phyloP scores from a whole-genome alignment of 2,113 vertebrate genomes.

The Ceuthmochares aereus region DNA sequence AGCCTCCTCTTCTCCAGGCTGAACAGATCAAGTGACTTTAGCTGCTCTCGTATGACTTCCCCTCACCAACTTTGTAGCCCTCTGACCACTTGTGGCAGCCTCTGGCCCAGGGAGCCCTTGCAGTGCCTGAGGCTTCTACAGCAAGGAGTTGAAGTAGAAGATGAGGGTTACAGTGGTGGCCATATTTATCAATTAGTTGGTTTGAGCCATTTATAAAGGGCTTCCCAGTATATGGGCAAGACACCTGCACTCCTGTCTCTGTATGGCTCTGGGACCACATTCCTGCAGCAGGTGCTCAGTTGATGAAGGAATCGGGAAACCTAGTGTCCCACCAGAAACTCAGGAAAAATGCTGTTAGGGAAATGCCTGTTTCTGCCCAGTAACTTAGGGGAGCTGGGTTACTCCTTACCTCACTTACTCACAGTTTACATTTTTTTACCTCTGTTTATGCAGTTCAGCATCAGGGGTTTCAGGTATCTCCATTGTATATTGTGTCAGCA shows the following conservation, averaged over 20 bases:
- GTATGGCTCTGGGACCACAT: rapidly evolving
- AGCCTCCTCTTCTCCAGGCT: too few relatives aligned
- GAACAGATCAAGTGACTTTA: too few relatives aligned
- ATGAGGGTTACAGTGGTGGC: not conserved
- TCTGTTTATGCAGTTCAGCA: not conserved
- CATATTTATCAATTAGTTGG: rapidly evolving
- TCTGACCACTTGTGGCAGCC: too few relatives aligned
- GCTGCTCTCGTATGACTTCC: too few relatives aligned
- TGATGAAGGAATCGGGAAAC: rapidly evolving
- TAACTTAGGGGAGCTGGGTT: rapidly evolving
- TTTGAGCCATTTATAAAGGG: not conserved
- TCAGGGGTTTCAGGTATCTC: not conserved
- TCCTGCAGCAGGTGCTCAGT: rapidly evolving
- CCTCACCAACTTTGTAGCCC: too few relatives aligned
- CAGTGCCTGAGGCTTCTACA: not conserved
- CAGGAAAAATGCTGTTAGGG: rapidly evolving
- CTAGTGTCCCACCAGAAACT: not conserved
- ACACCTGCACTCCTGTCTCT: rapidly evolving
- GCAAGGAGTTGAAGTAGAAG: too few relatives aligned
- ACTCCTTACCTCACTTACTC: not conserved
- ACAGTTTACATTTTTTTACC: not conserved
- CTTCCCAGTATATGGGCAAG: rapidly evolving
- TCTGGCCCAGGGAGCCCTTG: not conserved
- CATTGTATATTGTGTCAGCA: rapidly evolving
- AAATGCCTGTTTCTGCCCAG: not conserved